Conservation (phyloP, 1,140 invertebrate genomes). For the Meloidogyne chitwoodi region DNA sequence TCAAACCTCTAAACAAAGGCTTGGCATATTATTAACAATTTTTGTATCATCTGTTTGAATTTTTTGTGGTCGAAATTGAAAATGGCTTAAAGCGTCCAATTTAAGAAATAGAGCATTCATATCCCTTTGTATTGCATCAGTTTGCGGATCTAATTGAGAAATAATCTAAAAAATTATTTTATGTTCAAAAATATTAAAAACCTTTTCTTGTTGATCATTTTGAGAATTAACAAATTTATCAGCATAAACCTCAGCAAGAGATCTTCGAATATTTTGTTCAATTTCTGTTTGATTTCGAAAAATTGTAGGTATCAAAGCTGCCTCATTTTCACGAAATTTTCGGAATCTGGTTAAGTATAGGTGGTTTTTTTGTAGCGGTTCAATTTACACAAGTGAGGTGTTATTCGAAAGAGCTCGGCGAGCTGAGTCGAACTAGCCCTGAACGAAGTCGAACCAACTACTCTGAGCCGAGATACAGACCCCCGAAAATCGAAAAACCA, state of each 20-base stretch:
- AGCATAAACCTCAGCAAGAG: constrained; percentile 90
- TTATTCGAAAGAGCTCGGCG: no score
- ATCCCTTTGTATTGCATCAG: constrained; percentile 70
- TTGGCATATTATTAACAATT: constrained; percentile 83
- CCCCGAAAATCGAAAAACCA: no score
- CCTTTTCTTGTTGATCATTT: constrained; percentile 73
- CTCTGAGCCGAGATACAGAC: no score
- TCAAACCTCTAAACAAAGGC: constrained; percentile 75
- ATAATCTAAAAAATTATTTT: not conserved
- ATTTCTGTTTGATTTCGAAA: constrained; percentile 84
- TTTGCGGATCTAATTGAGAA: constrained; percentile 22
- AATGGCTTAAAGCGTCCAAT: constrained; percentile 86
- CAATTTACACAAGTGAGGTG: no score
- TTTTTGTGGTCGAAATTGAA: constrained; percentile 83
- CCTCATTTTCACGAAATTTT: constrained; percentile 81
- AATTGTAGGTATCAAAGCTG: constrained; percentile 68
- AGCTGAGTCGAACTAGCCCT: no score
- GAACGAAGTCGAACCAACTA: no score
- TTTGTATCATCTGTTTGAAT: constrained; percentile 73
- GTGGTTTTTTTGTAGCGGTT: no score
- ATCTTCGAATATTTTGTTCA: constrained; percentile 78
- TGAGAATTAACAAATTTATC: constrained; percentile 25
- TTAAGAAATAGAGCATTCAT: constrained; percentile 78
- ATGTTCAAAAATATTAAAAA: not conserved
- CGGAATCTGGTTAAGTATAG: no score